Conservation (phyloP, 2,797 vertebrate genomes). For the Todus mexicanus region DNA sequence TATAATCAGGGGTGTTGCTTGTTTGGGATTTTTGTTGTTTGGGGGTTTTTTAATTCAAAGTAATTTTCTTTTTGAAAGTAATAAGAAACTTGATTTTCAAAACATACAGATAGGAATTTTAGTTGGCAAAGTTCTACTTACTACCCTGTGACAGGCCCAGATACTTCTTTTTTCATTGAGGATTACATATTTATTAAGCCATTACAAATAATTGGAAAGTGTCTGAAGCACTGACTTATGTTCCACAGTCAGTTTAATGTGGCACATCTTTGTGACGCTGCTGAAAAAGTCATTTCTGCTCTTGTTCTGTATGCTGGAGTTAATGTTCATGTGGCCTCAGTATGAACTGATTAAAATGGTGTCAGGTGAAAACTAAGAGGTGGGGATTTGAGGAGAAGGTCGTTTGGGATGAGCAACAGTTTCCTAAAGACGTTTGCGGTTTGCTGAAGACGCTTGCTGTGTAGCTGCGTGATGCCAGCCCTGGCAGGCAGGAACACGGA, state of each 20-base stretch:
- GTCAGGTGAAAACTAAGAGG: neutral
- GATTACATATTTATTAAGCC: neutral
- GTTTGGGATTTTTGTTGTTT: too few relatives aligned
- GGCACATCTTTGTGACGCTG: neutral
- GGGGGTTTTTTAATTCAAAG: neutral
- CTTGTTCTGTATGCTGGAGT: neutral
- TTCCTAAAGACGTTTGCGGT: neutral
- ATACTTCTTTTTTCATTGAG: neutral
- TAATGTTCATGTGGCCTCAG: neutral
- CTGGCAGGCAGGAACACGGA: accelerated
- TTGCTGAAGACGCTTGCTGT: neutral
- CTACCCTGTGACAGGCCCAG: neutral
- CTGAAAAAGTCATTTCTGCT: neutral
- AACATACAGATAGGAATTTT: neutral
- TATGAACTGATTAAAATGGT: neutral
- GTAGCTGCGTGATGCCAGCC: neutral
- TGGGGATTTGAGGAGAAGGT: neutral
- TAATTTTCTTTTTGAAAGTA: neutral
- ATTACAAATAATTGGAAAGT: neutral
- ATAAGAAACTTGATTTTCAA: neutral
- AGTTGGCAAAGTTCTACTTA: neutral
- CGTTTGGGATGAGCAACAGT: neutral
- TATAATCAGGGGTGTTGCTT: neutral
- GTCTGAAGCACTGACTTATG: neutral
- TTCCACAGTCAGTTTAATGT: neutral